Base-by-base conservation (phyloP, 1,140 invertebrate genomes). In the Babylonia areolata region DNA sequence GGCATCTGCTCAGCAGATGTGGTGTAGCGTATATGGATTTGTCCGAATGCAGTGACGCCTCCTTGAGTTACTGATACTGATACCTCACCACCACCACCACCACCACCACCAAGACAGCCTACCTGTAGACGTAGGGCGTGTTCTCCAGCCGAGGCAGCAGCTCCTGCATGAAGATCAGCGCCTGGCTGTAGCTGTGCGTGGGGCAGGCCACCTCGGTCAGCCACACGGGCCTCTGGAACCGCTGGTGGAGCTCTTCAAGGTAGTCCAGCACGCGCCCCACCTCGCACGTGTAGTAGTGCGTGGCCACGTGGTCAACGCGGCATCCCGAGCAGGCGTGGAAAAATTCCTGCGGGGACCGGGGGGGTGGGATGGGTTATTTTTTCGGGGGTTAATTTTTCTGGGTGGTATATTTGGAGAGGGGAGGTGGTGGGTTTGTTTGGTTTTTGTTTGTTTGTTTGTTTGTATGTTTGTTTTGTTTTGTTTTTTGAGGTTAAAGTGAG, bases 121-220 rank as follows among this genome's bases (percentile, higher is more conserved):
- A 82, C 42, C 81, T 39, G 33, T 35, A 20, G 15, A 86, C 77
- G 54, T 81, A 73, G 33, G 39, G 37, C 15, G 85, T 31, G 15
- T 23, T 31, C 37, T 86, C 79, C 35, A 86, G 69, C 9, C 42
- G 40, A 28, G 85, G 79, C 39, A 86, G 77, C 33, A 86, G 31
- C 12, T 81, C 58, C 78, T 81, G 28, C 85, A 86, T 86, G 80
- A 39, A 86, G 33, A 20, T 23, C 5, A 86, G 78, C 3, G 39
- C 46, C 28, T 86, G 78, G 23, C 35, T 28, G 39, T 42, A 39
- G 80, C 46, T 82, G n/a, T 81, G 78, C 1, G n/a, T 86, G 17
- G 78, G 78, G 33, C 85, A 86, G 40, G 85, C 78, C 64, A 86
- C 79, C 54, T 86, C 85, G 46, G 85, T 86, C 85, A 86, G 46